phyloP scores from a whole-genome alignment of 2,797 vertebrate genomes.

The Acrocephalus scirpaceus region DNA sequence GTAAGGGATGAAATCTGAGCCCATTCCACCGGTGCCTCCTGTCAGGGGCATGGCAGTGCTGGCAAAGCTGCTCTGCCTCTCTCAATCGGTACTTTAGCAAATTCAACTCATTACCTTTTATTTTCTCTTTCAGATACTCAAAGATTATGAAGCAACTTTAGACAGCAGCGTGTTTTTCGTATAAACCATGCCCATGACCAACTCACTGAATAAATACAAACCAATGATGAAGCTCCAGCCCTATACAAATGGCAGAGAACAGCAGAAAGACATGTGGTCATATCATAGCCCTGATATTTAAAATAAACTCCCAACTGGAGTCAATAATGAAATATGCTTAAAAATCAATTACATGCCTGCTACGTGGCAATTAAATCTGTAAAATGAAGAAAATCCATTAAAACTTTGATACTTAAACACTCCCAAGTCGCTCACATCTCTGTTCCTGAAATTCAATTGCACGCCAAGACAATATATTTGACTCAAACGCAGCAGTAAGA shows the following conservation, averaged over 20 bases:
- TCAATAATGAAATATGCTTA: constrained; percentile 45
- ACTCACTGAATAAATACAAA: background rate
- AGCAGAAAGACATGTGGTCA: background rate
- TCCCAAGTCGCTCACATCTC: constrained; percentile 11
- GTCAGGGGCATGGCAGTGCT: background rate
- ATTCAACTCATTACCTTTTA: background rate
- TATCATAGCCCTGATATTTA: background rate
- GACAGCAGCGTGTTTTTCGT: background rate
- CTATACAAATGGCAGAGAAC: background rate
- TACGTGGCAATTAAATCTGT: background rate
- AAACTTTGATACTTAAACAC: constrained; percentile 12
- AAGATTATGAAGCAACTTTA: background rate
- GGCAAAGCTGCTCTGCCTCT: background rate
- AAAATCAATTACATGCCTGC: constrained; percentile 38
- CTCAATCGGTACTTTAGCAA: background rate
- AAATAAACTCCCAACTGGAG: constrained; percentile 15
- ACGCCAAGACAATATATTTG: background rate
- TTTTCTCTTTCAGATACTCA: background rate
- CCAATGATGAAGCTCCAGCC: background rate
- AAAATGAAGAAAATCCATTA: constrained; percentile 54
- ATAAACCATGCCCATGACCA: background rate
- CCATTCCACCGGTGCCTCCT: background rate
- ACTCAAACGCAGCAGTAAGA: background rate
- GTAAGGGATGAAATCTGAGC: background rate
- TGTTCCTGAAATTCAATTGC: background rate